phyloP scores from a whole-genome alignment of 1,140 invertebrate genomes.

The Oryctes rhinoceros region DNA sequence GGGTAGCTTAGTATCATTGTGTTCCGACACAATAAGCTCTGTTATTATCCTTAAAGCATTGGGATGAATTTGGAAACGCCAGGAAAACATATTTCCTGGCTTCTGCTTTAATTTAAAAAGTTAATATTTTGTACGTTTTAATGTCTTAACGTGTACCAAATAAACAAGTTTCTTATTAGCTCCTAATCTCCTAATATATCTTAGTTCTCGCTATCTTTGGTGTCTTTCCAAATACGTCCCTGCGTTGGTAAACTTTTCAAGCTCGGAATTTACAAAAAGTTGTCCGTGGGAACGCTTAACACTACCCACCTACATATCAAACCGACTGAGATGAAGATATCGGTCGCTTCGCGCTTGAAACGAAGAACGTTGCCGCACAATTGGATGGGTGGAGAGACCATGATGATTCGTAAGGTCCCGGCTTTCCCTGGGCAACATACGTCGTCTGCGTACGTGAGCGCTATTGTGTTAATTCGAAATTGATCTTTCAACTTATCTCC shows the following conservation, averaged over 20 bases:
- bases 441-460: background rate
- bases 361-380: background rate
- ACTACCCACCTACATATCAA: slow-evolving; percentile 14
- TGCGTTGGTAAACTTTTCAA: slow-evolving; percentile 9
- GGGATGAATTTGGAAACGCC: too few relatives aligned
- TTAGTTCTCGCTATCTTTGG: too few relatives aligned
- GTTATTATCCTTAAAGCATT: too few relatives aligned
- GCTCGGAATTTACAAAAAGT: slow-evolving; percentile 32
- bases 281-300: slow-evolving; percentile 25
- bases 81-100: too few relatives aligned
- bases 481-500: slow-evolving; percentile 14
- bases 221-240: background rate
- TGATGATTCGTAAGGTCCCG: slow-evolving; percentile 1
- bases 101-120: too few relatives aligned
- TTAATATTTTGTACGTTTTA: too few relatives aligned
- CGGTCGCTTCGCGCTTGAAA: background rate
- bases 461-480: slow-evolving; percentile 27
- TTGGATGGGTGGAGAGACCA: background rate
- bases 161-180: too few relatives aligned
- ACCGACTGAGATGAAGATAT: background rate
- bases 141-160: too few relatives aligned
- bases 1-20: too few relatives aligned
- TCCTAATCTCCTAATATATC: too few relatives aligned
- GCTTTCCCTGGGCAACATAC: background rate
- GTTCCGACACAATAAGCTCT: too few relatives aligned